phyloP scores from a whole-genome alignment of 2,797 vertebrate genomes.

The Notolabrus celidotus region DNA sequence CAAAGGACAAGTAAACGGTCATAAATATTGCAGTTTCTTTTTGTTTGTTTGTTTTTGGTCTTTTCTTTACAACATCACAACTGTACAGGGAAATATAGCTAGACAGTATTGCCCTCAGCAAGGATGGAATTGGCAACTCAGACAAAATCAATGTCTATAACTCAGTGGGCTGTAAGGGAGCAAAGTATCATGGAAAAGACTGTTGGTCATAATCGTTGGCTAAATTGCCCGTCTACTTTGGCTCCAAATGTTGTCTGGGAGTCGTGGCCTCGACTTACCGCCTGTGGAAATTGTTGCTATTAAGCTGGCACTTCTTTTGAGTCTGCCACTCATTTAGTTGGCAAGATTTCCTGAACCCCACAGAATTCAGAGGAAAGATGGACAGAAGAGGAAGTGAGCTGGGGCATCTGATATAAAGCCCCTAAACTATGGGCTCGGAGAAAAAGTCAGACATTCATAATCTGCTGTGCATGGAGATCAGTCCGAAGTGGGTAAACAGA shows the following conservation, averaged over 20 bases:
- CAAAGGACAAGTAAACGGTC: conserved; percentile 16
- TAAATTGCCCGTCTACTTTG: conserved; percentile 62
- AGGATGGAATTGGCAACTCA: conserved; percentile 58
- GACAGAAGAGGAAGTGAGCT: conserved; percentile 14
- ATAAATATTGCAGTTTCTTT: conserved; percentile 36
- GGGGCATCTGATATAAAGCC: conserved; percentile 6
- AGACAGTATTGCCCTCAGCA: conserved; percentile 64
- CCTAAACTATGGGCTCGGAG: conserved; percentile 19
- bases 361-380: conserved; percentile 30
- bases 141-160: conserved; percentile 70
- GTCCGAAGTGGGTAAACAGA: not conserved
- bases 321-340: conserved; percentile 44
- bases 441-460: conserved; percentile 17
- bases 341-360: conserved; percentile 31
- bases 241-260: conserved; percentile 64
- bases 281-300: conserved; percentile 57
- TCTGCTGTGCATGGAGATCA: not conserved
- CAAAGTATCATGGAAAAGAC: conserved; percentile 59
- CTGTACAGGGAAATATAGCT: conserved; percentile 54
- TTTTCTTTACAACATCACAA: conserved; percentile 54
- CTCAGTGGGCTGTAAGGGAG: conserved; percentile 54
- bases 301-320: conserved; percentile 44
- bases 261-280: conserved; percentile 36
- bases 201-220: conserved; percentile 62
- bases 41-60: conserved; percentile 21